Evolutionary conservation across 2,113 vertebrate species (phyloP), one percentile per base, ranked within the genome.

Genomic region (Thomomys bottae): DNA sequence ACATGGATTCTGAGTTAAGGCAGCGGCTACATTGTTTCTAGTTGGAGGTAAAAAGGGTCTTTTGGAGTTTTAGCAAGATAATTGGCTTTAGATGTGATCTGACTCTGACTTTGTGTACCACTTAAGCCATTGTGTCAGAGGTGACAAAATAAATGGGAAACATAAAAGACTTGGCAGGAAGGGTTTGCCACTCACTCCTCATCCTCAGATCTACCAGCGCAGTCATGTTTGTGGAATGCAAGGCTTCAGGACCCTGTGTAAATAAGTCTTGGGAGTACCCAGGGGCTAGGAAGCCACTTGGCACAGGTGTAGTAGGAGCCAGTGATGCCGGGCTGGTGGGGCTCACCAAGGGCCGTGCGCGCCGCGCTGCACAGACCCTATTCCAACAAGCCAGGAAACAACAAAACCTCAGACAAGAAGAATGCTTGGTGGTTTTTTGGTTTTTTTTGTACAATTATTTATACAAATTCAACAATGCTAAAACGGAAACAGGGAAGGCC

Each of bases 401-500:
- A 92, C n/a, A 98, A 97, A 97, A 49, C 73, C 17, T 1, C 95
- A 2, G 91, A 97, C 95, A 86, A 96, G 81, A 88, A 78, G 0
- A 81, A 68, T 89, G 34, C 3, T 23, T 21, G 63, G 64, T 23
- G 11, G 32, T 81, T 92, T 96, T 98, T 98, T 98, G 21, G 11
- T 38, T 81, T 92, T 96, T 98, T 98, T 98, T 97, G 94, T 97
- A 98, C 97, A 98, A 98, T 96, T 96, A 96, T 98, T 98, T 98
- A 98, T 98, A 98, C 97, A 98, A 98, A 98, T 97, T 97, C 97
- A 98, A 97, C 97, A 98, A 98, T 98, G 97, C 97, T 97, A 98
- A 98, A 98, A 98, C 95, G 68, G 94, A 92, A 78, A 97, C 93
- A 45, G 96, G 97, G 96, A 96, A 97, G 95, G 97, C 97, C 97